phyloP scores from a whole-genome alignment of 1,140 invertebrate species.

The Sminthurides bifidus region DNA sequence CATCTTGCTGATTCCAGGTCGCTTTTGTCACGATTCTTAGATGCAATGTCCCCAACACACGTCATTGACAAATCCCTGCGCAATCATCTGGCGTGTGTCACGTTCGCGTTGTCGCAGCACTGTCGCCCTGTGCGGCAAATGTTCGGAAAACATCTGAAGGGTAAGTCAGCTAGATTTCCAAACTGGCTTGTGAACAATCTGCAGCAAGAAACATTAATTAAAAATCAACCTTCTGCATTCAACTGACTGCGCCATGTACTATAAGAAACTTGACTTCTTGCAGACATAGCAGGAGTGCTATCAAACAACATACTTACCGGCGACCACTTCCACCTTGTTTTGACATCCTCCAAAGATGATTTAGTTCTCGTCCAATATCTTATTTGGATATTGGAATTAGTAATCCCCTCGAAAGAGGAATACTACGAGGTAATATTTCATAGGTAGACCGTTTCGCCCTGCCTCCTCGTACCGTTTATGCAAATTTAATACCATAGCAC shows the following conservation, averaged over 20 bases:
- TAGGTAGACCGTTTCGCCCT: too few relatives aligned
- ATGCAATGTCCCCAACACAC: background rate
- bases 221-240: too few relatives aligned
- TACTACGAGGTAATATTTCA: background rate
- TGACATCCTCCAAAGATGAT: background rate
- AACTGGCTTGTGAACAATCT: too few relatives aligned
- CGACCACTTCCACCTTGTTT: background rate
- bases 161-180: too few relatives aligned
- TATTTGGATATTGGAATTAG: constrained; percentile 1
- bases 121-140: background rate
- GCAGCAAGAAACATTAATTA: too few relatives aligned
- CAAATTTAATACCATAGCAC: too few relatives aligned
- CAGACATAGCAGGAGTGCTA: background rate
- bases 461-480: too few relatives aligned
- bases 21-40: background rate
- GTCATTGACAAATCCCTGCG: background rate
- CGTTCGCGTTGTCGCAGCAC: background rate
- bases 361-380: background rate
- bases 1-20: too few relatives aligned
- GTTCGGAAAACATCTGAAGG: background rate
- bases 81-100: background rate
- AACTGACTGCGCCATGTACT: too few relatives aligned
- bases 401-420: background rate
- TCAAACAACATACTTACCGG: background rate
- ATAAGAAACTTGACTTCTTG: too few relatives aligned